Evolutionary conservation across 2,888 invertebrate species (phyloP).

Genomic region (Melipona beecheii): DNA sequence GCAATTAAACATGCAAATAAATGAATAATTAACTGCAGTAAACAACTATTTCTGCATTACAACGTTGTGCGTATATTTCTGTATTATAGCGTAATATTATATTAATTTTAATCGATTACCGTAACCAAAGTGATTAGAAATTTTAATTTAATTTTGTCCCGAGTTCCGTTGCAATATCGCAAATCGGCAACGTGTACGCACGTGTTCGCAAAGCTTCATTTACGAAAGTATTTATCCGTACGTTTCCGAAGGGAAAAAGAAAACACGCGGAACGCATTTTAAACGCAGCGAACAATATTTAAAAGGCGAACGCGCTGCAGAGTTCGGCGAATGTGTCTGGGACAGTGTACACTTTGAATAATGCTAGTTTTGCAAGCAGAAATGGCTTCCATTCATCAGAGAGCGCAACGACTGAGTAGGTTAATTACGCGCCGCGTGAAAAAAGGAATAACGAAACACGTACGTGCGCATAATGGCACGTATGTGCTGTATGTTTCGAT

Average conservation of each 20-base stretch:
- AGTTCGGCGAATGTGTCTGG: constrained; percentile 13
- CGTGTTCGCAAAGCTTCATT: neutral
- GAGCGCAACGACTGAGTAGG: constrained; percentile 28
- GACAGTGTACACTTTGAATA: constrained; percentile 32
- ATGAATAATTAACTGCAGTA: neutral
- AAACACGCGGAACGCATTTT: neutral
- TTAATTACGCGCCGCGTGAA: constrained; percentile 29
- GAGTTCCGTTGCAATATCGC: neutral
- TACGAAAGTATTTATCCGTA: neutral
- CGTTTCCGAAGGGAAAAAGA: neutral
- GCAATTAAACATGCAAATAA: neutral
- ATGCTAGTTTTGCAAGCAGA: constrained; percentile 24
- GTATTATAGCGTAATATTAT: neutral
- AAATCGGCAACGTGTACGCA: neutral
- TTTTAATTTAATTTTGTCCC: neutral
- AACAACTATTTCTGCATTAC: no score
- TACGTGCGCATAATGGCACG: neutral
- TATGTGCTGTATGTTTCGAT: neutral
- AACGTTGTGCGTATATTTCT: neutral
- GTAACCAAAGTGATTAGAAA: neutral
- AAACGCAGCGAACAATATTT: neutral
- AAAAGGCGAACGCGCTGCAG: neutral
- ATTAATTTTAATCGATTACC: neutral
- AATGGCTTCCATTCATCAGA: constrained; percentile 32
- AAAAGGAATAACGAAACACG: constrained; percentile 16